Percentiles rank a stretch among this genome's conserved stretches.
Evolutionary conservation across 2,888 invertebrate genomes (phyloP).

Genomic region (Chymomyza procnemis): DNA sequence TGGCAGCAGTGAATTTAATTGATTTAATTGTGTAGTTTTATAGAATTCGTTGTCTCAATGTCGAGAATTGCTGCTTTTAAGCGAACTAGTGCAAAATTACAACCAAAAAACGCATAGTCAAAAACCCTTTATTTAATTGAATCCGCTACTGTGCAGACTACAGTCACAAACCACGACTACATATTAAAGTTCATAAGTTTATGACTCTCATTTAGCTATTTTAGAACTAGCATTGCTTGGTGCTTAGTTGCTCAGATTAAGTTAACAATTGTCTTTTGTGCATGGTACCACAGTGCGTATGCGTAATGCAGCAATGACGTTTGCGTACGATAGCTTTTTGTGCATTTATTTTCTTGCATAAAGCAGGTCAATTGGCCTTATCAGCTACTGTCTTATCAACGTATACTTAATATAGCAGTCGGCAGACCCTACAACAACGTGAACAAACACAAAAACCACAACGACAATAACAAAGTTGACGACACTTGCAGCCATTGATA

Average conservation of each 20-base stretch:
- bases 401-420: neutral
- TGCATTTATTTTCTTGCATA: neutral
- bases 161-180: too few species aligned
- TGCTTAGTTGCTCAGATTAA: too few species aligned
- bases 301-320: neutral
- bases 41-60: too few species aligned
- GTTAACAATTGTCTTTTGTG: too few species aligned
- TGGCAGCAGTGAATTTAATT: neutral
- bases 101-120: too few species aligned
- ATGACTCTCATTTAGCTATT: too few species aligned
- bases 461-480: neutral
- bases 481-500: neutral
- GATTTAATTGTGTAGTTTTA: neutral
- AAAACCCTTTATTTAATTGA: too few species aligned
- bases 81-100: too few species aligned
- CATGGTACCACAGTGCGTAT: neutral
- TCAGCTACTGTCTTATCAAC: neutral
- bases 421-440: neutral
- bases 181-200: too few species aligned
- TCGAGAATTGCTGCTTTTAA: too few species aligned
- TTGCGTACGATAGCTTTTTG: neutral
- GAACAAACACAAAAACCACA: neutral
- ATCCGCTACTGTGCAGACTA: too few species aligned
- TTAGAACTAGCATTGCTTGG: too few species aligned
- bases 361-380: neutral